These are phyloP conservation scores for Elachura formosa DNA, from an alignment of 2,113 vertebrate genomes.

Conservation along the genomic window DNA sequence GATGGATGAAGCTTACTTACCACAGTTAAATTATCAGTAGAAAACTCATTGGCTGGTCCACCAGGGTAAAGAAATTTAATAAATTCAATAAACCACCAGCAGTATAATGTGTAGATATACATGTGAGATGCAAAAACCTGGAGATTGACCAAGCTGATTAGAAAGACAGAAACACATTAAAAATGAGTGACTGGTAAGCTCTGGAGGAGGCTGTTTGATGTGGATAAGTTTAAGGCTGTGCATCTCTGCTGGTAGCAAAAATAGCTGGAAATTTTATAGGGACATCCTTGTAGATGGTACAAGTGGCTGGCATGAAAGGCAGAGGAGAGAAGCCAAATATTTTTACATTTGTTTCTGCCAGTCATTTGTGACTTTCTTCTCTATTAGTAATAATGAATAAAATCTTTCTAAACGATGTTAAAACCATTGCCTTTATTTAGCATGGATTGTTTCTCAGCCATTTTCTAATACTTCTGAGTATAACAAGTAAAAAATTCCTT, in stretches of 20 bases:
- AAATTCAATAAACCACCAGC: background rate
- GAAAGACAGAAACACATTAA: background rate
- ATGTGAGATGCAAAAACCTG: background rate
- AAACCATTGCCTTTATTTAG: background rate
- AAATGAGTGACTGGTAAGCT: background rate
- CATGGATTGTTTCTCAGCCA: background rate
- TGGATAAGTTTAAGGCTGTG: background rate
- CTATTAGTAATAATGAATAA: background rate
- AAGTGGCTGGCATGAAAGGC: background rate
- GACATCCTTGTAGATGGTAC: background rate
- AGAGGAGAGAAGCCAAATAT: background rate
- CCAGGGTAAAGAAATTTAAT: background rate
- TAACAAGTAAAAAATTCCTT: background rate
- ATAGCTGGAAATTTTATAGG: background rate
- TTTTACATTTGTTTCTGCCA: background rate
- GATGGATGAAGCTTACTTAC: slow-evolving; percentile 1
- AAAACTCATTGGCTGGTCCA: background rate
- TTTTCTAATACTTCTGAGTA: background rate
- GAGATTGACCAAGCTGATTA: background rate
- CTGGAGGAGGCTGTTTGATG: background rate
- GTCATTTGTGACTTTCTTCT: background rate
- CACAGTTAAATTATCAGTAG: background rate
- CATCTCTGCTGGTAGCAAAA: background rate
- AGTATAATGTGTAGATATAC: background rate
- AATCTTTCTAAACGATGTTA: background rate